Base-by-base conservation (phyloP, 2,113 vertebrate species). In the Trochalopteron elliotii region DNA sequence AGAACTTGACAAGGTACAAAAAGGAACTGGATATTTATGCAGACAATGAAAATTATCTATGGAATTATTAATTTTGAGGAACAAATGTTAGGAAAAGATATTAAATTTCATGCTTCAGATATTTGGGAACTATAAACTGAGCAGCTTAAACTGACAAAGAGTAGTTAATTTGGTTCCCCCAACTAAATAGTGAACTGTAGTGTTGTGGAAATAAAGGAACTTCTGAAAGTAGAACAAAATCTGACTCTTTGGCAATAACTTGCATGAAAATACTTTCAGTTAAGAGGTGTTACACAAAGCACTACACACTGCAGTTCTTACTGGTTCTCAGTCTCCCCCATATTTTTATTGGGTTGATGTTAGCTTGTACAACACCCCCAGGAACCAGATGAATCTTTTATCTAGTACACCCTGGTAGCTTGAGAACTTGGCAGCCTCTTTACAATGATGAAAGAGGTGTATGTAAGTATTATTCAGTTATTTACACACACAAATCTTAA, bases 191-290 rank as follows among this genome's bases (percentile, higher is more conserved):
- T 87, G 90, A 93, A 83, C 52, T 80, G 45, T 9, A 61, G 20
- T 16, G 10, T 18, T 93, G 86, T 86, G 55, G 59, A 89, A 89
- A 87, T 88, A 81, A 50, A 92, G 76, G 79, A 92, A 86, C 64
- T 93, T 70, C 27, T 59, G 72, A 78, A 95, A 96, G 59, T 28
- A 81, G 68, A 89, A 80, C 42, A 86, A 85, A 80, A 77, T 63
- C 55, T 47, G 55, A 90, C 70, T 67, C 33, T 92, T 93, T 74
- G 31, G 92, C 91, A 97, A 94, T 77, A 90, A 55, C 25, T 55
- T 39, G 25, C 72, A 76, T 1, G 33, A 64, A 90, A 90, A 85
- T 39, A 53, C 27, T 90, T 55, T 63, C 90, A 86, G 56, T 86
- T 77, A 86, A 77, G 83, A 83, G 47, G 31, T 63, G 63, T 55